These are phyloP conservation scores for Kryptopterus vitreolus DNA, from an alignment of 2,797 vertebrate species.

Conservation along the genomic window DNA sequence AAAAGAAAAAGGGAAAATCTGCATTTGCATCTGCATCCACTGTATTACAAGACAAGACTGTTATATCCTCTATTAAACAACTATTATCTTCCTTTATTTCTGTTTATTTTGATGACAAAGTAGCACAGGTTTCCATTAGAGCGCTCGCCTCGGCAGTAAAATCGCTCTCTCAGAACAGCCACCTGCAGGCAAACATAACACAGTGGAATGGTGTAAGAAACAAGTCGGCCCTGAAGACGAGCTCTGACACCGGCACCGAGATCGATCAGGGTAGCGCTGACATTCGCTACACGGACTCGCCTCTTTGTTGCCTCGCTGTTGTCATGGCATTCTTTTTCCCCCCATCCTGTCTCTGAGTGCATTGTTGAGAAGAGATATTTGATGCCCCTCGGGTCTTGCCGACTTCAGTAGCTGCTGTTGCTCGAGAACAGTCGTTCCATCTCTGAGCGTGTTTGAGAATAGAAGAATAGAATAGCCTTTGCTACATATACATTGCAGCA, in stretches of 20 bases:
- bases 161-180: slow-evolving; percentile 24
- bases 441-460: not conserved
- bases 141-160: slow-evolving; percentile 30
- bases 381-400: too few relatives aligned
- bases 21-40: too few relatives aligned
- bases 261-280: slow-evolving; percentile 29
- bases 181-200: slow-evolving; percentile 41
- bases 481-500: too few relatives aligned
- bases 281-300: not conserved
- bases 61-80: too few relatives aligned
- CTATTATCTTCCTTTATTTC: not conserved
- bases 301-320: not conserved
- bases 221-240: slow-evolving; percentile 23
- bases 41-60: too few relatives aligned
- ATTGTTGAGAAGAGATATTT: not conserved
- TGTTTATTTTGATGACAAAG: not conserved
- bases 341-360: not conserved
- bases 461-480: too few relatives aligned
- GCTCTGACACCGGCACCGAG: slow-evolving; percentile 31
- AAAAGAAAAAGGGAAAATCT: too few relatives aligned
- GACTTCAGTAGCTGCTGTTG: not conserved
- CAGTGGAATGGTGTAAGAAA: slow-evolving; percentile 41
- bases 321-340: not conserved
- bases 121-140: slow-evolving; percentile 46
- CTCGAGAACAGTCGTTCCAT: not conserved